These are phyloP conservation scores for Drosophila tsacasi DNA, from an alignment of 1,140 invertebrate species.

Conservation along the genomic window DNA sequence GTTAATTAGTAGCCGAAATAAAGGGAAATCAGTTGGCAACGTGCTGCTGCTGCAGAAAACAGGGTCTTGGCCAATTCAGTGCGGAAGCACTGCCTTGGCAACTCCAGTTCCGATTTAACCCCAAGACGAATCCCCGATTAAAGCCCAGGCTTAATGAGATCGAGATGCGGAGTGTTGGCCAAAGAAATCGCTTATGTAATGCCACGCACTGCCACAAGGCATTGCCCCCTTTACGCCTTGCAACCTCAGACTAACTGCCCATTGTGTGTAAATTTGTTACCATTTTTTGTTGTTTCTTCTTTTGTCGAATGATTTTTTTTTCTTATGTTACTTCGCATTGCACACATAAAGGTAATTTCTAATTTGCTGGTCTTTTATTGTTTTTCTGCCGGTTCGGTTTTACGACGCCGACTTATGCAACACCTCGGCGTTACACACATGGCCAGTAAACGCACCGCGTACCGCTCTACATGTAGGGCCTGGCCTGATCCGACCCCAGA, in stretches of 20 bases:
- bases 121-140: constrained; percentile 72
- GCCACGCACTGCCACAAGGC: constrained; percentile 69
- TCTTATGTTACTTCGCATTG: constrained; percentile 43
- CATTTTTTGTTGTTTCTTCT: constrained; percentile 55
- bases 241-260: constrained; percentile 48
- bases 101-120: constrained; percentile 72
- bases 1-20: constrained; percentile 63
- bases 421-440: constrained; percentile 53
- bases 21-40: constrained; percentile 44
- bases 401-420: constrained; percentile 71
- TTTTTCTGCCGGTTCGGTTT: constrained; percentile 65
- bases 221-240: constrained; percentile 27
- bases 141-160: constrained; percentile 59
- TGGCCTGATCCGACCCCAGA: constrained; percentile 20
- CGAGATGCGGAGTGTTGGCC: constrained; percentile 18
- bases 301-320: constrained; percentile 3
- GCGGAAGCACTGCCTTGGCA: constrained; percentile 33
- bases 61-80: constrained; percentile 15
- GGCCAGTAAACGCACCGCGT: constrained; percentile 44
- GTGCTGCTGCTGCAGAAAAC: constrained; percentile 6
- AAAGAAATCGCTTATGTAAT: constrained; percentile 64
- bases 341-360: constrained; percentile 82
- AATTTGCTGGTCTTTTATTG: constrained; percentile 83
- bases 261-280: constrained; percentile 84
- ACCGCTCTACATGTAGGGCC: constrained; percentile 44